phyloP scores from a whole-genome alignment of 2,797 vertebrate genomes.

The Sarcophilus harrisii region DNA sequence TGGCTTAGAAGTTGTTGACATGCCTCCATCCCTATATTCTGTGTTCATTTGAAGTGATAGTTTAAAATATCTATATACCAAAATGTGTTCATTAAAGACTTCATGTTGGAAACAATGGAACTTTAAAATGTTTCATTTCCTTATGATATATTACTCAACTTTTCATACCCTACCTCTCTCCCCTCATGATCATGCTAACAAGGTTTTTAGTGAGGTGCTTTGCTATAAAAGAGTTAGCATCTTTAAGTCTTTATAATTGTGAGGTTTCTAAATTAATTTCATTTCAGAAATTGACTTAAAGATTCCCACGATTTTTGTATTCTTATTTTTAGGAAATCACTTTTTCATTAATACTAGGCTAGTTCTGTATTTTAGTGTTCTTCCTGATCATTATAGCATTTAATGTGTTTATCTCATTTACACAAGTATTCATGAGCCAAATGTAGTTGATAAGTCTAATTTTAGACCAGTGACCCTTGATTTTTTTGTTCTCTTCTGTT shows the following conservation, averaged over 20 bases:
- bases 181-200: not conserved
- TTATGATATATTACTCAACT: not conserved
- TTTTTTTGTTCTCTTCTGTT: slow-evolving; percentile 50
- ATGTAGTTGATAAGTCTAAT: slow-evolving; percentile 46
- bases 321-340: slow-evolving; percentile 40
- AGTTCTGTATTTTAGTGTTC: slow-evolving; percentile 16
- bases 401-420: slow-evolving; percentile 39
- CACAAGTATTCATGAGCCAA: slow-evolving; percentile 5
- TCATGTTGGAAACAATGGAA: not conserved
- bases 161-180: not conserved
- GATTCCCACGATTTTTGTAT: slow-evolving; percentile 9
- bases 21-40: not conserved
- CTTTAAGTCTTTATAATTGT: slow-evolving; percentile 50
- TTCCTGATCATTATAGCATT: not conserved
- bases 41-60: not conserved
- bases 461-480: slow-evolving; percentile 31
- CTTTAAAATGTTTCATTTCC: not conserved
- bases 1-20: not conserved
- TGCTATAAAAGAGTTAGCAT: slow-evolving; percentile 29
- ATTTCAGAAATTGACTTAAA: slow-evolving; percentile 2
- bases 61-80: not conserved
- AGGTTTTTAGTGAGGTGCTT: not conserved
- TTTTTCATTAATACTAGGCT: slow-evolving; percentile 36
- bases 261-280: slow-evolving; percentile 56
- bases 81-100: not conserved